Evolutionary conservation across 2,888 invertebrate species (phyloP), one percentile per base, ranked within the genome.

Genomic region (Apodemia mormo): DNA sequence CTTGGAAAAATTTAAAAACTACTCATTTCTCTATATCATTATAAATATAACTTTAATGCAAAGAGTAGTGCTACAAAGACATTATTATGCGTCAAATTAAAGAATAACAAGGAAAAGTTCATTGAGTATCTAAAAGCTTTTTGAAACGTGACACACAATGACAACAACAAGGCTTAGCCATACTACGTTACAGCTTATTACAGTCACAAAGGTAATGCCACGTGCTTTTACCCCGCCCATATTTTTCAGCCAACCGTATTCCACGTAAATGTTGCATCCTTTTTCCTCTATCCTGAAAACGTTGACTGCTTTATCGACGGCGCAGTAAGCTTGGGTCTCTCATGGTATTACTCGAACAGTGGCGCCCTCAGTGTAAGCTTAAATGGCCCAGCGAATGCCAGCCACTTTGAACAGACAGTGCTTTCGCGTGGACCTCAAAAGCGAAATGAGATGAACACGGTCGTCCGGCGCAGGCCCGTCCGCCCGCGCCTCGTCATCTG

Each of bases 401-500:
- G 81, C 78, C 85, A 85, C 83, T 85, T 84, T 82, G 78, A 81
- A 82, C 77, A 77, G 81, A 83, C 82, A 83, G 81, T 84, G 83
- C 86, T 75, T 71, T 75, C 75, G 76, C 74, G 76, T 77, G 78
- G 79, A 75, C 74, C 76, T 81, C 82, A 76, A 76, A 76, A 76
- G 52, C 82, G 86, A 83, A 83, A 91, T 89, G 92, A 89, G 87
- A 90, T 90, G 89, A 90, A 80, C 80, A 76, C 81, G 83, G 82
- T 78, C 80, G 78, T 80, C 81, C 78, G 89, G 90, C 91, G 91
- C 91, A 92, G 90, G 88, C 85, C 77, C 87, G 88, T 82, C 80
- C 86, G 87, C 89, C 88, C 89, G 90, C 89, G 90, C 90, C 87
- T 85, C 85, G 85, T 91, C 92, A 92, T 91, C 92, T 92, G 92